Evolutionary conservation across 2,888 invertebrate species (phyloP).

Genomic region (Agelastica alni): DNA sequence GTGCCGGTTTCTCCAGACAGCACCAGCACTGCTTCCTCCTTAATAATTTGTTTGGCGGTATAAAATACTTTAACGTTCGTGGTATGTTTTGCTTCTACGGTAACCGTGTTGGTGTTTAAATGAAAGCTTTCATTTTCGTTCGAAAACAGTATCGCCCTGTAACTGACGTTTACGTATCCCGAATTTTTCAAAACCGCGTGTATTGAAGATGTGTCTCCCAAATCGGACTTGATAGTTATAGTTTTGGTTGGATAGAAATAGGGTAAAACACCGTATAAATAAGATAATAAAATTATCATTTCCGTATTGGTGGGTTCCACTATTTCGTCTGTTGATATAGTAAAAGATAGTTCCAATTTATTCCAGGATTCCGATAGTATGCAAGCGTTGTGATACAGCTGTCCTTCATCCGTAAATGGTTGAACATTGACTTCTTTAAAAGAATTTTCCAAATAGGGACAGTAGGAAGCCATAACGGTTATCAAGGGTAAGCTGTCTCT

Average conservation of each 20-base stretch:
- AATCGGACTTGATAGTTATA: conserved; percentile 57
- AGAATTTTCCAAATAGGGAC: conserved; percentile 61
- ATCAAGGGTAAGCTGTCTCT: conserved; percentile 62
- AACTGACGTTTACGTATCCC: conserved; percentile 39
- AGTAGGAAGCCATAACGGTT: conserved; percentile 61
- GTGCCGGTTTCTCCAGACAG: conserved; percentile 45
- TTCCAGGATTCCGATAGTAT: conserved; percentile 58
- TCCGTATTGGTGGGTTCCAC: conserved; percentile 60
- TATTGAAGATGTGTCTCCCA: conserved; percentile 56
- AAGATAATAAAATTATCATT: conserved; percentile 63
- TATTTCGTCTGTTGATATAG: conserved; percentile 60
- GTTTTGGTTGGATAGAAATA: conserved; percentile 58
- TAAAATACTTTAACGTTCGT: conserved; percentile 38
- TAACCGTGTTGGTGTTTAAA: conserved; percentile 20
- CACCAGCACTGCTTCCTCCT: conserved; percentile 38
- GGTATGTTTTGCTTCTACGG: conserved; percentile 28
- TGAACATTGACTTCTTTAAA: conserved; percentile 57
- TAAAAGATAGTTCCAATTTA: conserved; percentile 61
- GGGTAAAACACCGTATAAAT: conserved; percentile 62
- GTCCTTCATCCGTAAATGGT: conserved; percentile 49
- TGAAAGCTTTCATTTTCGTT: conserved; percentile 43
- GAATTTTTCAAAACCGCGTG: conserved; percentile 55
- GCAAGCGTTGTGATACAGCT: conserved; percentile 62
- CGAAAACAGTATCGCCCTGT: conserved; percentile 44
- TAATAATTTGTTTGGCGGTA: conserved; percentile 41